Conservation (phyloP, 2,113 vertebrate genomes). For the Chionomys nivalis region DNA sequence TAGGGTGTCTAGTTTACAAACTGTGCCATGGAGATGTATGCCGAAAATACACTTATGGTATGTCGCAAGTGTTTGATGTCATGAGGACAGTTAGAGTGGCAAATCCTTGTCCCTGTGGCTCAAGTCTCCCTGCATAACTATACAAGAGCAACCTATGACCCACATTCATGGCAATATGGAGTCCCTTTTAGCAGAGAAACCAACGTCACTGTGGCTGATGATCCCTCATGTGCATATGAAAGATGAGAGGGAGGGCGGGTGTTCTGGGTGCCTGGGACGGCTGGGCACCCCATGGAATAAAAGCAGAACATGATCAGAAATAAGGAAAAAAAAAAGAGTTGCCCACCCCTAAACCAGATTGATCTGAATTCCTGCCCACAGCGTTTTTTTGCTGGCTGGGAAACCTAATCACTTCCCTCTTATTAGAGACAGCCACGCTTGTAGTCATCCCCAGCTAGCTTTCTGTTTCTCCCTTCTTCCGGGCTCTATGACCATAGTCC, state of each 20-base stretch:
- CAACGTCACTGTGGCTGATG: no score
- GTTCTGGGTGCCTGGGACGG: not conserved
- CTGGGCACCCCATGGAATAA: not conserved
- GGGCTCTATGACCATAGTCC: not conserved
- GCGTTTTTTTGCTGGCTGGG: accelerated
- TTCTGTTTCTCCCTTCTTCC: not conserved
- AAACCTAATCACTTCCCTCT: not conserved
- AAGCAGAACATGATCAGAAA: not conserved
- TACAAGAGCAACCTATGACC: not conserved
- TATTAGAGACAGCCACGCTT: not conserved
- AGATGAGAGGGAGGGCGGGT: not conserved
- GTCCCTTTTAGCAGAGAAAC: not conserved
- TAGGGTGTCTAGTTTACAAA: not conserved
- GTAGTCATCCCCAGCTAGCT: not conserved
- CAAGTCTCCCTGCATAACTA: not conserved
- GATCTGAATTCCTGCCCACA: not conserved
- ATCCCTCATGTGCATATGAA: no score
- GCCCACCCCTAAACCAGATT: not conserved
- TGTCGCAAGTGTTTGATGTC: not conserved
- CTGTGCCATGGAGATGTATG: not conserved
- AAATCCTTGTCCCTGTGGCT: not conserved
- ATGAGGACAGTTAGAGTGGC: no score
- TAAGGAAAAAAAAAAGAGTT: not conserved
- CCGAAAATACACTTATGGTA: not conserved
- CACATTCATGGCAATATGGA: not conserved